A percentile compares a stretch with the other conserved stretches of the same genome.
These are phyloP conservation scores for Ctenopoma kingsleyae DNA, from an alignment of 2,797 vertebrate species.

Conservation along the genomic window DNA sequence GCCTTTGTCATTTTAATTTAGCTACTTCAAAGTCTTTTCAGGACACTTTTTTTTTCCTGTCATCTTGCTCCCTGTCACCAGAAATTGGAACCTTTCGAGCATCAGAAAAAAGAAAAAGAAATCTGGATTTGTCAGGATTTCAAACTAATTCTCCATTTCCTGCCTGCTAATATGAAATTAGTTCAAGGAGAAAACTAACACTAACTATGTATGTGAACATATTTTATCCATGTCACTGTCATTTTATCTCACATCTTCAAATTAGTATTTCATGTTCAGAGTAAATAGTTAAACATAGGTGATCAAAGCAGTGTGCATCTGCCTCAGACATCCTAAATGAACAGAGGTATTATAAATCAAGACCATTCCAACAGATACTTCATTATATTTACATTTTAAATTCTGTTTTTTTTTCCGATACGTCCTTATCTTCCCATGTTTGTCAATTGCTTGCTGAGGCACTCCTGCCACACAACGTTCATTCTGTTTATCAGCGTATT, in stretches of 20 bases:
- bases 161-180: conserved; percentile 3
- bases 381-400: conserved; percentile 50
- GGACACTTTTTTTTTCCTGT: conserved; percentile 20
- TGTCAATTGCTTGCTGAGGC: conserved; percentile 53
- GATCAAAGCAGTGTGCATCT: conserved; percentile 12
- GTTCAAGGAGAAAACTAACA: not conserved
- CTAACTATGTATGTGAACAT: not conserved
- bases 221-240: not conserved
- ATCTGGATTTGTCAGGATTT: conserved; percentile 15
- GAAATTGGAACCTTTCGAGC: conserved; percentile 15
- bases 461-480: conserved; percentile 56
- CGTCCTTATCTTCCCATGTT: conserved; percentile 43
- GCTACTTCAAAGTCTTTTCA: conserved; percentile 53
- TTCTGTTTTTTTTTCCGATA: conserved; percentile 26
- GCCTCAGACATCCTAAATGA: conserved; percentile 17
- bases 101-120: conserved; percentile 12
- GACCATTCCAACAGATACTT: conserved; percentile 34
- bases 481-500: conserved; percentile 59
- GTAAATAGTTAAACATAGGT: conserved; percentile 2
- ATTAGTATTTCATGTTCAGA: conserved; percentile 4
- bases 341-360: conserved; percentile 22
- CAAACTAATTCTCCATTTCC: conserved; percentile 13
- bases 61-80: conserved; percentile 22
- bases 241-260: conserved; percentile 2
- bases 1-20: conserved; percentile 62